Conservation (phyloP, 2,797 vertebrate genomes). For the Pempheris klunzingeri region DNA sequence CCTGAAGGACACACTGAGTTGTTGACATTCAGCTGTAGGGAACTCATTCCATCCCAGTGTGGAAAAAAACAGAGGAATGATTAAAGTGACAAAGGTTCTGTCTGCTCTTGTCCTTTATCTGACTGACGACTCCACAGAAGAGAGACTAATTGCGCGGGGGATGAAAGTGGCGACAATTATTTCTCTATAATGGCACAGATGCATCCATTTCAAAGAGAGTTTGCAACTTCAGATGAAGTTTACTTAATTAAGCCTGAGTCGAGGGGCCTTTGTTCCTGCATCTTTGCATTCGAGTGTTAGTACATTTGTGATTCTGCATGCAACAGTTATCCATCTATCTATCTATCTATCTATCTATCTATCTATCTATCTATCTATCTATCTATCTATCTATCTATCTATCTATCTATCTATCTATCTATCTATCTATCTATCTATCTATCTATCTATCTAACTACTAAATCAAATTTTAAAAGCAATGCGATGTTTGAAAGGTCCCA, state of each 20-base stretch:
- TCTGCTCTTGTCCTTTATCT: slow-evolving; percentile 71
- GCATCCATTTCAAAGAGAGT: slow-evolving; percentile 72
- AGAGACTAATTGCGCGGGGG: slow-evolving; percentile 75
- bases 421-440: neutral
- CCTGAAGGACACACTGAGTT: slow-evolving; percentile 59
- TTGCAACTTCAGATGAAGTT: slow-evolving; percentile 71
- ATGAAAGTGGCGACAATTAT: slow-evolving; percentile 81
- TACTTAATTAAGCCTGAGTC: slow-evolving; percentile 50
- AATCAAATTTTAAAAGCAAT: slow-evolving; percentile 1
- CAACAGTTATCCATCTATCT: slow-evolving; percentile 17
- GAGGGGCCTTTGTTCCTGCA: slow-evolving; percentile 35
- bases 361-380: neutral
- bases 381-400: slow-evolving; percentile 14
- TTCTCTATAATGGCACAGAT: slow-evolving; percentile 75
- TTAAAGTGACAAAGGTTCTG: slow-evolving; percentile 75
- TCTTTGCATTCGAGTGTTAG: slow-evolving; percentile 23
- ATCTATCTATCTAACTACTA: neutral
- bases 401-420: slow-evolving; percentile 4
- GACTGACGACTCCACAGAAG: slow-evolving; percentile 75
- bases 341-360: slow-evolving; percentile 2
- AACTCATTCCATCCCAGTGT: slow-evolving; percentile 47
- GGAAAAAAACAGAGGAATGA: slow-evolving; percentile 51
- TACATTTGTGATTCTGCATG: slow-evolving; percentile 7
- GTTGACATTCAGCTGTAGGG: slow-evolving; percentile 71
- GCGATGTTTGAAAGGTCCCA: slow-evolving; percentile 46